Conservation (phyloP, 2,113 vertebrate species). For the Protomyctophum bolini region DNA sequence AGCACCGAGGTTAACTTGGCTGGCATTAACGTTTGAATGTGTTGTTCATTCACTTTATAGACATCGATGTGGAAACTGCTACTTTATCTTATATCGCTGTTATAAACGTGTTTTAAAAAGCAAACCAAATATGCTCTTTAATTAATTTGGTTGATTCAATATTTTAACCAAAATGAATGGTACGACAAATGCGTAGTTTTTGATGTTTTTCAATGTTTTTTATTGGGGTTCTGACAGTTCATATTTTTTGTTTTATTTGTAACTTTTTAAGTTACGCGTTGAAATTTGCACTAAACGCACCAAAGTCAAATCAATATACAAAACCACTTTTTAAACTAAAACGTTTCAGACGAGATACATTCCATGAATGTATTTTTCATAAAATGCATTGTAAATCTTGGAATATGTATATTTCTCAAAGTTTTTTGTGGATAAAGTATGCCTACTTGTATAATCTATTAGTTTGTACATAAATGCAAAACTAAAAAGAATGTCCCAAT, state of each 20-base stretch:
- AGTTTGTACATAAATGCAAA: not conserved
- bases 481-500: not conserved
- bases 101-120: no score
- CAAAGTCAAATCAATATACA: not conserved
- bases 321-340: no score
- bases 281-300: no score
- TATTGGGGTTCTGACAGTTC: no score
- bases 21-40: constrained; percentile 13
- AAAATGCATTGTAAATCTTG: not conserved
- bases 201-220: no score
- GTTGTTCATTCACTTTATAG: constrained; percentile 23
- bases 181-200: not conserved
- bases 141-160: no score
- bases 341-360: not conserved
- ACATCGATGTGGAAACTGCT: constrained; percentile 12
- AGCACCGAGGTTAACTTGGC: constrained; percentile 40
- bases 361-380: not conserved
- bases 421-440: no score
- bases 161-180: no score
- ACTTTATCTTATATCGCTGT: no score
- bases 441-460: not conserved
- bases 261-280: not conserved
- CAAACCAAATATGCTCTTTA: no score
- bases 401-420: no score
- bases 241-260: not conserved